phyloP scores from a whole-genome alignment of 2,797 vertebrate genomes.

The Thripadectes ignobilis region DNA sequence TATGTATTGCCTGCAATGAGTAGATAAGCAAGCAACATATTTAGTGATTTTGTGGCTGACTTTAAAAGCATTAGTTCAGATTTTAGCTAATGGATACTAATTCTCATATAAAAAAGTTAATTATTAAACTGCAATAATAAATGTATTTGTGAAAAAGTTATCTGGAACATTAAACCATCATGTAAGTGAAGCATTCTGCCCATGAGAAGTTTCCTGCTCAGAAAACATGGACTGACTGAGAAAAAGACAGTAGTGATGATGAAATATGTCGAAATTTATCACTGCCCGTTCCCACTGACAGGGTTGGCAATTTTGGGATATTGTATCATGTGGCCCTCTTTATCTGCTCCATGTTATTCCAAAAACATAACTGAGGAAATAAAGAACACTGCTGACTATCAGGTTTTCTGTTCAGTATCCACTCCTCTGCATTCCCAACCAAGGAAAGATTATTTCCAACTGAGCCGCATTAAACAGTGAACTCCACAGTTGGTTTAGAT shows the following conservation, averaged over 20 bases:
- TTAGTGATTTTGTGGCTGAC: not conserved
- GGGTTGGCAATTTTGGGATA: accelerated
- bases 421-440: not conserved
- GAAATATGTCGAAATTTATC: not conserved
- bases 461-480: constrained; percentile 35
- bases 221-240: not conserved
- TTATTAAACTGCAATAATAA: not conserved
- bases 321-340: not conserved
- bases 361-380: not conserved
- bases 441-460: not conserved
- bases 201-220: not conserved
- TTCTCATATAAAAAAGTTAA: not conserved
- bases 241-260: not conserved
- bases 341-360: not conserved
- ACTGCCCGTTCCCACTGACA: not conserved
- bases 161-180: not conserved
- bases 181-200: not conserved
- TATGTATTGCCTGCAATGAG: not conserved
- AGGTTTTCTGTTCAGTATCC: not conserved
- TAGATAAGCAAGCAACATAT: not conserved
- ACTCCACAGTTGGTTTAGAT: constrained; percentile 37
- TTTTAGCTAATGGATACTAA: not conserved
- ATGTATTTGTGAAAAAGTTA: not conserved
- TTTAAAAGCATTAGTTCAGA: not conserved
- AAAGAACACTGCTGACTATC: not conserved